Evolutionary conservation across 2,888 invertebrate genomes (phyloP), one percentile per base, ranked within the genome.

Genomic region (Bimastos eiseni): DNA sequence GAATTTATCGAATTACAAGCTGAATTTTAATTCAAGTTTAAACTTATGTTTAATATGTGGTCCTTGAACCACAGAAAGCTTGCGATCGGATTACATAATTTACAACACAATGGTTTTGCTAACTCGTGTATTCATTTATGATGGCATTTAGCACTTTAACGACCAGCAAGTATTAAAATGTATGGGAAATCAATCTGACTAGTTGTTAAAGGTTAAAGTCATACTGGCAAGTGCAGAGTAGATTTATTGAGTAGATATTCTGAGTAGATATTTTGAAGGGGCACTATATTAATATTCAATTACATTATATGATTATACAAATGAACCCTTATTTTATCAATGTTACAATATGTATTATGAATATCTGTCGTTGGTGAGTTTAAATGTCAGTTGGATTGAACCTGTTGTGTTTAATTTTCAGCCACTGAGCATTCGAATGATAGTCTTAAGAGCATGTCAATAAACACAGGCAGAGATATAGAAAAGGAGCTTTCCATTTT

Each of bases 381-480:
- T 3, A 13, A n/a, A 70, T 70, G n/a, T n/a, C 70, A 70, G 30
- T 70, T 70, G 70, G 70, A 70, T 70, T 70, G 13, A 70, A 70
- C n/a, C n/a, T n/a, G 13, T 70, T 6, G 30, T 70, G 70, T 70
- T 15, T 30, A 17, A 86, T 36, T 86, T 86, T 86, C 37, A 86
- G 86, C 37, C 21, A 86, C 86, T 24, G 86, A 86, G 37, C 30
- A 34, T 86, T 34, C 89, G 33, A 70, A 89, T n/a, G 34, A 34
- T 34, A 70, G 89, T 49, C n/a, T 89, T 21, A 33, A 83, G n/a
- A 34, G 55, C 70, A 90, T 90, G 90, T 90, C 90, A 34, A 30
- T 34, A 17, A 38, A 38, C 21, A 2, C 41, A 3, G 89, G 89
- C n/a, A 15, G 19, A 38, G 89, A 90, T 89, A n/a, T 90, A n/a